Evolutionary conservation across 2,797 vertebrate species (phyloP).

Genomic region (Cirrhinus mrigala): DNA sequence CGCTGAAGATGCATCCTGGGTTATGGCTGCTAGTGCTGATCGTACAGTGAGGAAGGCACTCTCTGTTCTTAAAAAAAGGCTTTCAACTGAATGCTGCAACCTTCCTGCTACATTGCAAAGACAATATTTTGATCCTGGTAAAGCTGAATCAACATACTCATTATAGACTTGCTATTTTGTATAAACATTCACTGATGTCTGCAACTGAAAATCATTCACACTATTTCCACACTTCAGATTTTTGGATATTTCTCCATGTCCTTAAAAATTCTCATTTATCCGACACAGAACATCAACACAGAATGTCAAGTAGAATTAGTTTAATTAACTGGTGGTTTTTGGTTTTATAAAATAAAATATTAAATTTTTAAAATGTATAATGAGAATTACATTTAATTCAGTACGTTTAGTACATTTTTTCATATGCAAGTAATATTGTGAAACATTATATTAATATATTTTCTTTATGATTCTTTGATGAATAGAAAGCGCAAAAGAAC

Average conservation of each 20-base stretch:
- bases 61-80: constrained; percentile 17
- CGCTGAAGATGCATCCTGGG: constrained; percentile 37
- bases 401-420: not conserved
- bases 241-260: not conserved
- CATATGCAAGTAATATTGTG: not conserved
- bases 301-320: not conserved
- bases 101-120: not conserved
- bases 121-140: constrained; percentile 5
- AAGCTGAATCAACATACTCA: not conserved
- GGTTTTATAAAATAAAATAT: no score
- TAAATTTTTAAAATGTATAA: no score
- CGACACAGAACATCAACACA: not conserved
- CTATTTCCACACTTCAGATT: not conserved
- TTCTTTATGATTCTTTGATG: not conserved
- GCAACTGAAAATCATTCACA: not conserved
- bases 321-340: not conserved
- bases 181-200: not conserved
- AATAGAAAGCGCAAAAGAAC: not conserved
- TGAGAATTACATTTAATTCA: no score
- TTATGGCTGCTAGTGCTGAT: constrained; percentile 34
- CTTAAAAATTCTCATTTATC: not conserved
- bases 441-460: no score
- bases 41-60: constrained; percentile 11
- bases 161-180: not conserved
- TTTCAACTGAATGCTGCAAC: not conserved